A percentile compares a stretch with the other conserved stretches of the same genome.
These are phyloP conservation scores for Xylota sylvarum DNA, from an alignment of 2,888 invertebrate genomes.

Conservation along the genomic window DNA sequence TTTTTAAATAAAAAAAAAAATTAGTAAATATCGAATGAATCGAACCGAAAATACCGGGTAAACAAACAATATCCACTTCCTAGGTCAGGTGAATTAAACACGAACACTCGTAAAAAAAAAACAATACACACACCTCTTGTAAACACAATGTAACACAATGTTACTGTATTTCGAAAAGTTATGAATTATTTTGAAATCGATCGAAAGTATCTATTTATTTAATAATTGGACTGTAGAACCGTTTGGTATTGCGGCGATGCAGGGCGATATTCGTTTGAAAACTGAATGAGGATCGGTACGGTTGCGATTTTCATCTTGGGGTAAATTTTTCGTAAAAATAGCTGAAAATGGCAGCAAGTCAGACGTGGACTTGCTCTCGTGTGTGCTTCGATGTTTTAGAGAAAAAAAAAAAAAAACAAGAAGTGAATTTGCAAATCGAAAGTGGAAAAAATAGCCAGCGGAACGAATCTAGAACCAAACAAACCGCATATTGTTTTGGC, in stretches of 20 bases:
- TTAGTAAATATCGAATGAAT: neutral
- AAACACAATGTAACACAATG: slow-evolving; percentile 4
- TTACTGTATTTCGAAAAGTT: neutral
- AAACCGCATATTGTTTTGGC: slow-evolving; percentile 49
- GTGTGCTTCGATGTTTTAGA: slow-evolving; percentile 3
- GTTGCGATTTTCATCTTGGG: slow-evolving; percentile 51
- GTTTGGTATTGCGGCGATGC: slow-evolving; percentile 57
- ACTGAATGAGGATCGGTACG: slow-evolving; percentile 68
- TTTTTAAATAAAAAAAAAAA: slow-evolving; percentile 30
- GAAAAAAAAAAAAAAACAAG: slow-evolving; percentile 22
- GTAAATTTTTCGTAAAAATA: slow-evolving; percentile 68
- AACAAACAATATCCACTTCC: slow-evolving; percentile 51
- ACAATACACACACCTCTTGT: neutral
- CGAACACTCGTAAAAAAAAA: no score
- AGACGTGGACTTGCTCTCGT: slow-evolving; percentile 11
- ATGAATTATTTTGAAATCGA: neutral
- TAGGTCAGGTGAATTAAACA: slow-evolving; percentile 27
- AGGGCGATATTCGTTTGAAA: slow-evolving; percentile 72
- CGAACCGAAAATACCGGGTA: slow-evolving; percentile 45
- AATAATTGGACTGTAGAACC: slow-evolving; percentile 27
- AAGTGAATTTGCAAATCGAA: slow-evolving; percentile 44
- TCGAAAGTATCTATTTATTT: slow-evolving; percentile 20
- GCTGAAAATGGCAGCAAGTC: slow-evolving; percentile 48
- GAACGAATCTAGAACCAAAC: slow-evolving; percentile 59
- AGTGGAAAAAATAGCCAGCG: slow-evolving; percentile 42